These are phyloP conservation scores for Tenthredo distinguenda DNA, from an alignment of 2,888 invertebrate genomes.

Conservation along the genomic window DNA sequence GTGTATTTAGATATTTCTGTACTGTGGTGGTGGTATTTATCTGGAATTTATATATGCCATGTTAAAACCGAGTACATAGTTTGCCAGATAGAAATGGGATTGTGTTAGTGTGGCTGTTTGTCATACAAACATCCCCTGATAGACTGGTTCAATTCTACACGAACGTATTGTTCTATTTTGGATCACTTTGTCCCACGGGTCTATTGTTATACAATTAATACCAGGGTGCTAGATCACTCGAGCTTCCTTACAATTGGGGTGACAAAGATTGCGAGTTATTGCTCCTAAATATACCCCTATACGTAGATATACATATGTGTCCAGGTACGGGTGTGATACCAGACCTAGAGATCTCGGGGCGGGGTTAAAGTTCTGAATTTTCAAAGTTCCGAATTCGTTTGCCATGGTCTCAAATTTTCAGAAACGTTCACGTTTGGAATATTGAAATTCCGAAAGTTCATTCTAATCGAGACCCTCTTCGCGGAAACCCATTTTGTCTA, in stretches of 20 bases:
- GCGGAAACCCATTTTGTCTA: too few relatives aligned
- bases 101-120: not conserved
- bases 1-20: not conserved
- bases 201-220: constrained; percentile 68
- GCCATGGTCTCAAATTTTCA: too few relatives aligned
- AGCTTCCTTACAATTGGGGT: constrained; percentile 6
- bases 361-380: too few relatives aligned
- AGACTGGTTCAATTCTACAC: not conserved
- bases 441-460: too few relatives aligned
- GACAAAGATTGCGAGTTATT: constrained; percentile 52
- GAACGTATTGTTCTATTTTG: constrained; percentile 17
- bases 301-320: not conserved
- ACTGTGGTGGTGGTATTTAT: not conserved
- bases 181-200: constrained; percentile 68
- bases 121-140: constrained; percentile 16
- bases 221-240: constrained; percentile 44
- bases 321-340: not conserved
- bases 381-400: not conserved
- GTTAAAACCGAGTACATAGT: not conserved
- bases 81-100: not conserved
- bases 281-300: constrained; percentile 50
- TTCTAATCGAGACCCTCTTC: too few relatives aligned
- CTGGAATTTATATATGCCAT: not conserved
- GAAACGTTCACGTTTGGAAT: too few relatives aligned
- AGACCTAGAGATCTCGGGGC: too few relatives aligned